phyloP scores from a whole-genome alignment of 2,888 invertebrate species.

The Folsomia manolachei region DNA sequence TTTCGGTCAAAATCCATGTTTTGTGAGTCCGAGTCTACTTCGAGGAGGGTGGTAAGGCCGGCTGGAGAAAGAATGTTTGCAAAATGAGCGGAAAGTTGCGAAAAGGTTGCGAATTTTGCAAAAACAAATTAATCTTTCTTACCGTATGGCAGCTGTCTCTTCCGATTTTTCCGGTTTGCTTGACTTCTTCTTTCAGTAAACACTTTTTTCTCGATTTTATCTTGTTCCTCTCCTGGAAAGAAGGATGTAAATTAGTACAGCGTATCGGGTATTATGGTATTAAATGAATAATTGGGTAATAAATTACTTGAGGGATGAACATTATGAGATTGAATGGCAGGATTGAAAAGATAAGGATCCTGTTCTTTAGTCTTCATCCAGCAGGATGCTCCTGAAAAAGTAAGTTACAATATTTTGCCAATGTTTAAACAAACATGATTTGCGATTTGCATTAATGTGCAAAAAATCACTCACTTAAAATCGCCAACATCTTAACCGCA shows the following conservation, averaged over 20 bases:
- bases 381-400: slow-evolving; percentile 29
- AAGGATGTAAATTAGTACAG: too few species aligned
- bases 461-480: slow-evolving; percentile 22
- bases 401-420: too few species aligned
- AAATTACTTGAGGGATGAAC: slow-evolving; percentile 34
- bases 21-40: neutral
- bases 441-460: neutral
- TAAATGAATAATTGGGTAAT: too few species aligned
- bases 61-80: neutral
- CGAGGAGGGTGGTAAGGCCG: neutral
- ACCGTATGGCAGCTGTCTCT: slow-evolving; percentile 16
- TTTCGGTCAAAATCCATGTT: neutral
- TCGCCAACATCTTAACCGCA: slow-evolving; percentile 36
- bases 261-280: too few species aligned
- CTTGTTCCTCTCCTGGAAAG: slow-evolving; percentile 34
- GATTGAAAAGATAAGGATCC: slow-evolving; percentile 37
- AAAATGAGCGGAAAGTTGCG: neutral
- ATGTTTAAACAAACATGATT: neutral
- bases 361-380: slow-evolving; percentile 40
- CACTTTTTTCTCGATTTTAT: slow-evolving; percentile 41
- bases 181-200: slow-evolving; percentile 38
- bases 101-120: neutral
- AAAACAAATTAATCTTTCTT: neutral
- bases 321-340: slow-evolving; percentile 27
- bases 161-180: slow-evolving; percentile 33